Evolutionary conservation across 2,888 invertebrate species (phyloP), one percentile per base, ranked within the genome.

Genomic region (Lacanobia wlatinum): DNA sequence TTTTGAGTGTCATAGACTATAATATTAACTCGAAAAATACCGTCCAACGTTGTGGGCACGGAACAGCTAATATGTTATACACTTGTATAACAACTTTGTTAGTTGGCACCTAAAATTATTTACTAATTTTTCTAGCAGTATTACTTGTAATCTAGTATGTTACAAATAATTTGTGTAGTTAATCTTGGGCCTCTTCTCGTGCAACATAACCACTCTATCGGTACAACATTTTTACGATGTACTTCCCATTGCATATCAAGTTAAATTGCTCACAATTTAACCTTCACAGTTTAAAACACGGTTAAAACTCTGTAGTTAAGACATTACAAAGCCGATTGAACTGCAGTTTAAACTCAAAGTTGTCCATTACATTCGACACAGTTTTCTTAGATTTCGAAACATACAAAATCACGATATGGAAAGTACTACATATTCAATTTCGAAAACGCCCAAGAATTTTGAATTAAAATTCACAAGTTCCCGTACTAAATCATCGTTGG

Each of bases 401-500:
- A 12, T 2, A 50, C 38, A 40, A 38, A 9, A 60, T 50, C n/a
- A 50, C 23, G 28, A 10, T 34, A 56, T 40, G 12, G 34, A 66
- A 58, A 63, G 7, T 34, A 55, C 16, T 1, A 38, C 8, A 59
- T 21, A 64, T 58, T 66, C 2, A 46, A 59, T 62, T 40, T 52
- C 14, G 16, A 55, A 23, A 58, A 58, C 18, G 23, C 7, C 10
- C 28, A 55, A 60, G 23, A 59, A 71, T 77, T 73, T 60, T 12
- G n/a, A 43, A 52, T 53, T 48, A 78, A 71, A 73, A 64, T 72
- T 80, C 64, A 78, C 66, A 38, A 84, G 70, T 63, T 65, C 66
- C 68, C 46, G 34, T 23, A 73, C 21, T 86, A 84, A 78, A 86
- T 85, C 84, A 86, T 84, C 73, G 72, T 60, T 65, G 53, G 70